phyloP scores from a whole-genome alignment of 1,140 invertebrate species.

The Pseudomyrmex sp. region DNA sequence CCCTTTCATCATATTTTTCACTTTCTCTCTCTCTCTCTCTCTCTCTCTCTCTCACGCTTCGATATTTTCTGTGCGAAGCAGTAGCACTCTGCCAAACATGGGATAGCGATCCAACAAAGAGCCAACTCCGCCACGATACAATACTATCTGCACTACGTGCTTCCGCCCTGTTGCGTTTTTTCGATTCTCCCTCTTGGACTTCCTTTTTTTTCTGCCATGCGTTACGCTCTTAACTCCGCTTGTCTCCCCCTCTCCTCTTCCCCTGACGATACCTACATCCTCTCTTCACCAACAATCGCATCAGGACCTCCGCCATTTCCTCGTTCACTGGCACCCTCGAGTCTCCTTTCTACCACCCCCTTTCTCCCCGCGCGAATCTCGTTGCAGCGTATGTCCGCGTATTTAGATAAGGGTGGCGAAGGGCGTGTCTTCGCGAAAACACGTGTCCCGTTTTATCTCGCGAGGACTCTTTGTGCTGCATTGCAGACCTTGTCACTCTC shows the following conservation, averaged over 20 bases:
- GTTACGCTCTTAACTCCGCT: constrained; percentile 19
- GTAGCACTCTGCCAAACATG: constrained; percentile 60
- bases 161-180: constrained; percentile 79
- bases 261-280: constrained; percentile 12
- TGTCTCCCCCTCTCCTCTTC: not conserved
- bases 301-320: constrained; percentile 42
- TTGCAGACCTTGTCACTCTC: constrained; percentile 29
- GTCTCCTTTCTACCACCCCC: constrained; percentile 19
- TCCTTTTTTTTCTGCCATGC: constrained; percentile 24
- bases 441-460: constrained; percentile 44
- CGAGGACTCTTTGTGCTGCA: constrained; percentile 35
- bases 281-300: constrained; percentile 54
- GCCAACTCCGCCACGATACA: constrained; percentile 64
- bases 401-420: constrained; percentile 52
- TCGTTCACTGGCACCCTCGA: constrained; percentile 45
- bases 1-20: too few relatives aligned
- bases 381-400: constrained; percentile 51
- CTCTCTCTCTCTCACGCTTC: not conserved
- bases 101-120: constrained; percentile 65
- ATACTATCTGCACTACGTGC: constrained; percentile 73
- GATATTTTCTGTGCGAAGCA: constrained; percentile 46
- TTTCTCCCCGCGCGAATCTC: constrained; percentile 20
- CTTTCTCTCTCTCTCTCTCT: too few relatives aligned
- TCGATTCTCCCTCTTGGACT: constrained; percentile 60
- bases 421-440: constrained; percentile 27